phyloP scores from a whole-genome alignment of 2,797 vertebrate species.

The Sebastes kiyomatsui region DNA sequence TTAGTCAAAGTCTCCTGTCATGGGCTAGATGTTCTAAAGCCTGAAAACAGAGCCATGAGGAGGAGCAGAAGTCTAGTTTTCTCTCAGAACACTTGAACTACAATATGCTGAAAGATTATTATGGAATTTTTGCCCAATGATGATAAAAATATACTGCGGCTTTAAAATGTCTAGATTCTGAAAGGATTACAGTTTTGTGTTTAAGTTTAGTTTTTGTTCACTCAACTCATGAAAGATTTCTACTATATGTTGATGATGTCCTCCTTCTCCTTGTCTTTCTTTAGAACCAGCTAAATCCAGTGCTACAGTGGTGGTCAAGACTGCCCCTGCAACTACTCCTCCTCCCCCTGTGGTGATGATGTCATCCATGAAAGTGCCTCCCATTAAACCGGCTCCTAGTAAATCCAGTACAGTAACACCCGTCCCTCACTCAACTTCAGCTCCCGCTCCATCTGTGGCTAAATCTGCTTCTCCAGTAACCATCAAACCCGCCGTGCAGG shows the following conservation, averaged over 20 bases:
- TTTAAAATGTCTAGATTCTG: background rate
- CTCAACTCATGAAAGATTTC: background rate
- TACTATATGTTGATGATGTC: background rate
- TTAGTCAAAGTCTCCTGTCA: too few relatives aligned
- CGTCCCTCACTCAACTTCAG: slow-evolving; percentile 17
- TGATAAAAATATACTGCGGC: too few relatives aligned
- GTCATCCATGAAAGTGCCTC: slow-evolving; percentile 82
- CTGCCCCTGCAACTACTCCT: slow-evolving; percentile 42
- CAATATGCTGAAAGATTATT: too few relatives aligned
- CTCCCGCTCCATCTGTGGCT: slow-evolving; percentile 33
- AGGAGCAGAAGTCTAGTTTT: too few relatives aligned
- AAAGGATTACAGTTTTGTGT: background rate
- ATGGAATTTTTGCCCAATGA: too few relatives aligned
- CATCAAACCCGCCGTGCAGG: slow-evolving; percentile 29
- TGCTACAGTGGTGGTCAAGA: slow-evolving; percentile 77
- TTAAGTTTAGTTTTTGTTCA: background rate
- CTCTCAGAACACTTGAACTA: too few relatives aligned
- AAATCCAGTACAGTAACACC: slow-evolving; percentile 67
- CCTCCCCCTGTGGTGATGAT: slow-evolving; percentile 77
- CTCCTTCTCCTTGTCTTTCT: slow-evolving; percentile 10
- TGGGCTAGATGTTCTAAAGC: too few relatives aligned
- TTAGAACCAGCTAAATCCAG: slow-evolving; percentile 77
- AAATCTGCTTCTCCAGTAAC: slow-evolving; percentile 45
- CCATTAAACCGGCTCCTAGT: slow-evolving; percentile 71
- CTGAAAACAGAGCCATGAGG: too few relatives aligned